Base-by-base conservation (phyloP, 2,888 invertebrate species). In the Diogma glabrata region DNA sequence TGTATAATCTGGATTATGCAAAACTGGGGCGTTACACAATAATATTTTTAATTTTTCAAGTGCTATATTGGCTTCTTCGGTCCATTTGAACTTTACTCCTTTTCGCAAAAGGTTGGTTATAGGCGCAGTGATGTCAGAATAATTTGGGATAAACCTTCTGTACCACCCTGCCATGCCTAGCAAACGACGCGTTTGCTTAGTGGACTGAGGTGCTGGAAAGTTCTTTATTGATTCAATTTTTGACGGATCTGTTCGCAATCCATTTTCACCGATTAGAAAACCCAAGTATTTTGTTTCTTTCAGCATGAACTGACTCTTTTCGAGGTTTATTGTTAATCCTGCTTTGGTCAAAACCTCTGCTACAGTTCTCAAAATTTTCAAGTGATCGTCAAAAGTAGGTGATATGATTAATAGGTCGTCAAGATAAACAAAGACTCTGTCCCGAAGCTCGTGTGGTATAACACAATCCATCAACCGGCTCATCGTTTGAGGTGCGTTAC, bases 1-100 rank as follows among this genome's bases (percentile, higher is more conserved):
- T 67, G 67, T 0, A 69, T 63, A 50, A 60, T n/a, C 38, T 8
- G 50, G 51, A 51, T 40, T 40, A 19, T 17, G 20, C 10, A 40
- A 12, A 9, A 50, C 3, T 4, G 50, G 40, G 4, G 40, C 36
- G 16, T 17, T 14, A 10, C 16, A 12, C n/a, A 50, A 16, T 3
- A 28, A 23, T 12, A 4, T 17, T 50, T 40, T 50, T 14, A 40
- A 16, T 16, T 49, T 49, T 14, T 14, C 12, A 36, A 49, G 38
- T 3, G 63, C 56, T 65, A 57, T n/a, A 58, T 58, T 52, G 64
- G 63, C 28, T 28, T 28, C 28, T 3, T 28, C 28, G 28, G 28
- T 28, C 3, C 28, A 2, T 52, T 61, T 54, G 7, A n/a, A 20
- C 30, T 12, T 17, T n/a, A 5, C 26, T 14, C 12, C 16, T 50